A percentile compares a stretch with the other conserved stretches of the same genome.
Evolutionary conservation across 2,113 vertebrate species (phyloP).

Genomic region (Poecile atricapillus): DNA sequence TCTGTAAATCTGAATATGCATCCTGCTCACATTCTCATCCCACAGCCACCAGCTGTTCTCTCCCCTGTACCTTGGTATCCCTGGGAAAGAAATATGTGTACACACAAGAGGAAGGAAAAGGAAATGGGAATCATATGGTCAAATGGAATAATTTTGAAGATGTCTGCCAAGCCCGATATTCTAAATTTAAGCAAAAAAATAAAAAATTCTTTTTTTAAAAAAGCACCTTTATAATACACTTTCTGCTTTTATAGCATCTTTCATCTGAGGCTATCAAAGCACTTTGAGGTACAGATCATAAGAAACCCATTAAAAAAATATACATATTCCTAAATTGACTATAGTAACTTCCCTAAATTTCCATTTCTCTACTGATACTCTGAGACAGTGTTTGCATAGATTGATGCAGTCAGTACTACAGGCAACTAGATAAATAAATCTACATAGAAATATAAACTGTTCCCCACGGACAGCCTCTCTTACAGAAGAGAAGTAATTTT

Average conservation of each 20-base stretch:
- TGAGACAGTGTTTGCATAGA: not conserved
- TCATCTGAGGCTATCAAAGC: constrained; percentile 23
- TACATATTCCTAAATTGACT: not conserved
- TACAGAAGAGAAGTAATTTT: not conserved
- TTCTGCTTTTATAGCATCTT: constrained; percentile 15
- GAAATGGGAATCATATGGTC: not conserved
- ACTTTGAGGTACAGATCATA: not conserved
- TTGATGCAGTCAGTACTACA: not conserved
- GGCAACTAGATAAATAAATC: not conserved
- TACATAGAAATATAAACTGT: not conserved
- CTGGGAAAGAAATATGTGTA: not conserved
- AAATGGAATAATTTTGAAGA: not conserved
- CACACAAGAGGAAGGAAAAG: not conserved
- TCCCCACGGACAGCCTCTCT: not conserved
- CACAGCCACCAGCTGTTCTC: not conserved
- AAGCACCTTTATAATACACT: not conserved
- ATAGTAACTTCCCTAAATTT: constrained; percentile 24
- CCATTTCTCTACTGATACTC: not conserved
- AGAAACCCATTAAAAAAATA: constrained; percentile 46
- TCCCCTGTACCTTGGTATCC: not conserved
- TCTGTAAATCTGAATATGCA: not conserved
- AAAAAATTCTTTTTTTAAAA: not conserved
- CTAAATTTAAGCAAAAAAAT: not conserved
- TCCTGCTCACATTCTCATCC: not conserved
- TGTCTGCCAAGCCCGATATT: not conserved